Conservation (phyloP, 2,797 vertebrate species). For the Pangasius larnaudii region DNA sequence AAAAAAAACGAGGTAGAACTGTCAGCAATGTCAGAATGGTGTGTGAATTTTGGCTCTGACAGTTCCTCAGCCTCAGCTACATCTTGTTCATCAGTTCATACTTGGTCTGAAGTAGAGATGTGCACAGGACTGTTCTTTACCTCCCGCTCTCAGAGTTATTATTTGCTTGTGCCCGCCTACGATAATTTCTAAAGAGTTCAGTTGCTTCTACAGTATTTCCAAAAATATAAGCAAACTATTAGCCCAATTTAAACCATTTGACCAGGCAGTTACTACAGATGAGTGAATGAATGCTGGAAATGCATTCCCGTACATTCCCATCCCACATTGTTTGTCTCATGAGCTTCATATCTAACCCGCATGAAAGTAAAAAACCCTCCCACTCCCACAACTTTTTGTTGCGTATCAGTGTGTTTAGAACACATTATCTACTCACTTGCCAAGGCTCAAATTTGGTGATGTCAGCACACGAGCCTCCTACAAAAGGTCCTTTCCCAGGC, state of each 20-base stretch:
- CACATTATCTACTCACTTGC: constrained; percentile 73
- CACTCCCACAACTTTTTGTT: background rate
- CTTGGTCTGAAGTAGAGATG: background rate
- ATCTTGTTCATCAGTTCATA: background rate
- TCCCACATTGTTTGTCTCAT: background rate
- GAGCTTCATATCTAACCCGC: background rate
- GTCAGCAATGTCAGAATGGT: no score
- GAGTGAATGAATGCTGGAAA: background rate
- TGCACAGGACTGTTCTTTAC: background rate
- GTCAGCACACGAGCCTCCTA: constrained; percentile 68
- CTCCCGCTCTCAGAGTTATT: background rate
- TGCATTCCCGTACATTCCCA: background rate
- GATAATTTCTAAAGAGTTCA: background rate
- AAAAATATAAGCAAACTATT: background rate
- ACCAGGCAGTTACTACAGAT: background rate
- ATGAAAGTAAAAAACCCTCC: background rate
- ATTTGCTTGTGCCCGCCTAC: background rate
- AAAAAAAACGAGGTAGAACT: background rate
- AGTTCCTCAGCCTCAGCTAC: background rate
- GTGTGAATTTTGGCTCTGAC: background rate
- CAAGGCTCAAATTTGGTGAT: constrained; percentile 83
- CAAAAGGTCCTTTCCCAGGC: constrained; percentile 73
- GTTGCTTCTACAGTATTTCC: background rate
- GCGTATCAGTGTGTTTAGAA: background rate
- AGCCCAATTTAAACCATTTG: background rate